Evolutionary conservation across 2,888 invertebrate species (phyloP).

Genomic region (Acanthococcus lagerstroemiae): DNA sequence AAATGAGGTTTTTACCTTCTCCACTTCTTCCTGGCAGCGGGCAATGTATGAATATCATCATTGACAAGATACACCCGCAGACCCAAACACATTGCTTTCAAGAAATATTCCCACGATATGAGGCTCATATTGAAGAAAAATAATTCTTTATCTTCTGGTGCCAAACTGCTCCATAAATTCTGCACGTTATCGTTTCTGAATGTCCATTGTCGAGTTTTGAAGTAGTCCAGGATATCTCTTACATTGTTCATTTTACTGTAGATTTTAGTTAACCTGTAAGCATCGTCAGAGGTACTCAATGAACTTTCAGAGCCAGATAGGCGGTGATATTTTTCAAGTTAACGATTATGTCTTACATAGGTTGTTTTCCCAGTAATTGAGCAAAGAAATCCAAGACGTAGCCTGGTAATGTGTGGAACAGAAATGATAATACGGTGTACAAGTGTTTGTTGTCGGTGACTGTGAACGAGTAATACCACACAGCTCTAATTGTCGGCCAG

Average conservation of each 20-base stretch:
- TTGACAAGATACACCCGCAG: constrained; percentile 46
- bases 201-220: constrained; percentile 46
- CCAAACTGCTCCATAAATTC: constrained; percentile 40
- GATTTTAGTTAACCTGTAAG: constrained; percentile 44
- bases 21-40: constrained; percentile 41
- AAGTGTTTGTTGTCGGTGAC: constrained; percentile 33
- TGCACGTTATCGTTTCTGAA: constrained; percentile 41
- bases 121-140: constrained; percentile 45
- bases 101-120: constrained; percentile 46
- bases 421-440: constrained; percentile 34
- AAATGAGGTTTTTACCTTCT: constrained; percentile 26
- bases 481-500: constrained; percentile 50
- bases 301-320: too few relatives aligned
- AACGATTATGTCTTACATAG: constrained; percentile 38
- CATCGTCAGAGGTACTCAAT: too few relatives aligned
- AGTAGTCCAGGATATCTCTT: constrained; percentile 45
- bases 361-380: constrained; percentile 33
- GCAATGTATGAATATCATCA: constrained; percentile 43
- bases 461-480: constrained; percentile 37
- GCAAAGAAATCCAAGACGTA: constrained; percentile 36
- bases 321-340: too few relatives aligned
- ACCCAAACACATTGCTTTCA: constrained; percentile 47
- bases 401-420: constrained; percentile 37
- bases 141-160: constrained; percentile 40
- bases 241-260: constrained; percentile 46